Evolutionary conservation across 2,113 vertebrate species (phyloP).

Genomic region (Brachyhypopomus occidentalis): DNA sequence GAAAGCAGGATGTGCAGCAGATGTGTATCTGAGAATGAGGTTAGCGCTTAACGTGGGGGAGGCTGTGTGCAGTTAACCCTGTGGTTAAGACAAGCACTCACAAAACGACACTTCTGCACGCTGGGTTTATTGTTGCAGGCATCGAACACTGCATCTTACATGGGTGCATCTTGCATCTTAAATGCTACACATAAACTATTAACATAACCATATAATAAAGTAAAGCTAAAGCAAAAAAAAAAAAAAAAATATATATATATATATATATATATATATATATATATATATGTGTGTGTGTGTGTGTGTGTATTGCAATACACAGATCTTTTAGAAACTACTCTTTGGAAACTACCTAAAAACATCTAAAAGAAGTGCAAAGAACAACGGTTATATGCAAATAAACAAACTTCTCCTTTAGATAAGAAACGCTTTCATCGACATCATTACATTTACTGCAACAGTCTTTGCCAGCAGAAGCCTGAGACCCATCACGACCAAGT

Average conservation of each 20-base stretch:
- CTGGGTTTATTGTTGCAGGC: constrained; percentile 2
- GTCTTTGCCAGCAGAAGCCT: constrained; percentile 67
- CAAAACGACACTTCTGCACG: background rate
- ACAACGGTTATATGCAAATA: background rate
- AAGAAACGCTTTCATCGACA: constrained; percentile 64
- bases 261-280: too few species aligned
- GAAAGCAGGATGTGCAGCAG: constrained; percentile 42
- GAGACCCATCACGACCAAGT: constrained; percentile 59
- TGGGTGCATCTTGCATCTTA: background rate
- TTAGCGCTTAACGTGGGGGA: constrained; percentile 13
- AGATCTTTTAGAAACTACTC: background rate
- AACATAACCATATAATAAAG: background rate
- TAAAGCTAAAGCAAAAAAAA: background rate
- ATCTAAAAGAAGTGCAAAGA: background rate
- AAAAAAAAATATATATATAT: background rate
- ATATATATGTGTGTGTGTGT: too few species aligned
- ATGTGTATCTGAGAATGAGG: constrained; percentile 56
- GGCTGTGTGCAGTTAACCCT: constrained; percentile 55
- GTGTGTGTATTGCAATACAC: too few species aligned
- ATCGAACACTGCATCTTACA: background rate
- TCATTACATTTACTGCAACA: constrained; percentile 60
- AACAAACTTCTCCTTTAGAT: background rate
- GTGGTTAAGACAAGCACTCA: constrained; percentile 55
- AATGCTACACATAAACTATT: background rate
- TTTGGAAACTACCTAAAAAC: background rate